These are phyloP conservation scores for Silurus meridionalis DNA, from an alignment of 2,113 vertebrate genomes.

Conservation along the genomic window DNA sequence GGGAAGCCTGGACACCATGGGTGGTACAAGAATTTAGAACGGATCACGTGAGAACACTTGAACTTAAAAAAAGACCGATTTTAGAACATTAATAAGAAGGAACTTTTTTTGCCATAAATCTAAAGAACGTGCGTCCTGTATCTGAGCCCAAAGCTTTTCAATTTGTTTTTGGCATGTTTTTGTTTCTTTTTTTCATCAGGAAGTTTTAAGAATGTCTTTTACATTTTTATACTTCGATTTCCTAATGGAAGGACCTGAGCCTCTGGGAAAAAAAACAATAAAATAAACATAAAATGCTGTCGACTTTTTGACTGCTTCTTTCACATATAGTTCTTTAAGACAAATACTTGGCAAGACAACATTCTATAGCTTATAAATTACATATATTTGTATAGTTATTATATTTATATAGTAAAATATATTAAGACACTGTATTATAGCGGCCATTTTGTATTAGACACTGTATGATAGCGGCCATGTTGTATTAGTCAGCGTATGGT, in stretches of 20 bases:
- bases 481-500: background rate
- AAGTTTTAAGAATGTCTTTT: slow-evolving; percentile 43
- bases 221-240: slow-evolving; percentile 48
- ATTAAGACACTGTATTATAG: background rate
- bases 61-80: slow-evolving; percentile 12
- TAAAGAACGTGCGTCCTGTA: slow-evolving; percentile 26
- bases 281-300: slow-evolving; percentile 9
- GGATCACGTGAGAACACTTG: slow-evolving; percentile 8
- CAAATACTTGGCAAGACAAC: background rate
- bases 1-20: slow-evolving; percentile 20
- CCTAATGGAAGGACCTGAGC: slow-evolving; percentile 55
- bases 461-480: background rate
- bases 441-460: background rate
- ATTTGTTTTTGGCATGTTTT: slow-evolving; percentile 25
- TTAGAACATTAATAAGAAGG: slow-evolving; percentile 36
- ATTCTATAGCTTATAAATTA: background rate
- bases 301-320: background rate
- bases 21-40: slow-evolving; percentile 22
- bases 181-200: slow-evolving; percentile 26
- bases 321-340: background rate
- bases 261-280: slow-evolving; percentile 50
- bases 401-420: background rate
- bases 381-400: background rate
- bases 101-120: background rate
- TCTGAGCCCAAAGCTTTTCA: slow-evolving; percentile 49